These are phyloP conservation scores for Oophaga sylvatica DNA, from an alignment of 2,797 vertebrate genomes.

Conservation along the genomic window DNA sequence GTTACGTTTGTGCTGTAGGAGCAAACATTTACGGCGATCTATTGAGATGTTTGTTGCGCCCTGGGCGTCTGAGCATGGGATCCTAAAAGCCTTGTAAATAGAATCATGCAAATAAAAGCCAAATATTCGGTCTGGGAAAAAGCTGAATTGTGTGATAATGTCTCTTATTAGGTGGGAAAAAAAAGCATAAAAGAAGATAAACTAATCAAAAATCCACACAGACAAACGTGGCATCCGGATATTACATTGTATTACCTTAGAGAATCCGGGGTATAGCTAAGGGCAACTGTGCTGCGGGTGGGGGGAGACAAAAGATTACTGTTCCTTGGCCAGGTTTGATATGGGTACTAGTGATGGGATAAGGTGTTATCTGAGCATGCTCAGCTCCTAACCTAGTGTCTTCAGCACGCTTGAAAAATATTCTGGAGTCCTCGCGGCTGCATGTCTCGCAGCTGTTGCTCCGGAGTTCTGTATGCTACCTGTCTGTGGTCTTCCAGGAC, in stretches of 20 bases:
- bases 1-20: constrained; percentile 14
- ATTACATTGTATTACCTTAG: not conserved
- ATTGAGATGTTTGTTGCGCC: constrained; percentile 44
- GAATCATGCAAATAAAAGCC: constrained; percentile 38
- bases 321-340: not conserved
- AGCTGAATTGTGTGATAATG: not conserved
- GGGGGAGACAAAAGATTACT: not conserved
- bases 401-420: no score
- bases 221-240: not conserved
- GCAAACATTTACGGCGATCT: constrained; percentile 31
- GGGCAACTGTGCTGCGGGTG: not conserved
- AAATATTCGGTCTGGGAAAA: constrained; percentile 33
- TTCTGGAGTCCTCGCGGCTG: no score
- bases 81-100: constrained; percentile 22
- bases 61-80: constrained; percentile 39
- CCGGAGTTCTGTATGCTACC: no score
- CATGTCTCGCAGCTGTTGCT: no score
- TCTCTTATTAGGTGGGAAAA: constrained; percentile 13
- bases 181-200: not conserved
- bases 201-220: not conserved
- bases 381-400: no score
- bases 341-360: no score
- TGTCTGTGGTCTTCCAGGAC: no score
- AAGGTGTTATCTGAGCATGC: no score
- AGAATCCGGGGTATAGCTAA: not conserved